phyloP scores from a whole-genome alignment of 2,113 vertebrate genomes.

The Otus sunia region DNA sequence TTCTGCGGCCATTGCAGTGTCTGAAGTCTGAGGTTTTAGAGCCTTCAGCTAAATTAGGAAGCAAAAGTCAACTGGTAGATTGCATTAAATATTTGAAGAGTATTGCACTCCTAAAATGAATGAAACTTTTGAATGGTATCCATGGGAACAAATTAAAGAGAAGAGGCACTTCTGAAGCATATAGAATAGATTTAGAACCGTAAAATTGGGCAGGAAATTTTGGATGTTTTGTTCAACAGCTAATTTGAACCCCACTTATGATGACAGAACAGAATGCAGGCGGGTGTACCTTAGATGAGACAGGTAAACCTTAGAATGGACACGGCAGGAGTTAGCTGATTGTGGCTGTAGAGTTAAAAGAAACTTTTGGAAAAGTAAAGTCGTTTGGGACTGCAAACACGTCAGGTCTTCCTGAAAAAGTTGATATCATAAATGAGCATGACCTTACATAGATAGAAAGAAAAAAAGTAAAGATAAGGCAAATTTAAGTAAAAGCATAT shows the following conservation, averaged over 20 bases:
- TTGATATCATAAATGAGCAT: not conserved
- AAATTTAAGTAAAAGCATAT: not conserved
- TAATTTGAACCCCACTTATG: not conserved
- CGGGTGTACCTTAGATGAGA: not conserved
- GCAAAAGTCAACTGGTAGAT: constrained; percentile 22
- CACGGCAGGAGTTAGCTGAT: not conserved
- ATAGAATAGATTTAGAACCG: constrained; percentile 5
- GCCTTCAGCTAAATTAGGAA: constrained; percentile 2
- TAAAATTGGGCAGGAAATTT: not conserved
- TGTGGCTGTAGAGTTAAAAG: not conserved
- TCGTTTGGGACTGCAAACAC: not conserved
- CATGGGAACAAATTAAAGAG: constrained; percentile 60
- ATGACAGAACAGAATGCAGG: not conserved
- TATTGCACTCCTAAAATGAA: not conserved
- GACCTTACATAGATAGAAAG: not conserved
- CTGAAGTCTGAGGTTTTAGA: not conserved
- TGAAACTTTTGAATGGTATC: constrained; percentile 51
- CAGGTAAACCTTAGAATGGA: not conserved
- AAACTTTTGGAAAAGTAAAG: not conserved
- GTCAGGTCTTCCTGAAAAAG: not conserved
- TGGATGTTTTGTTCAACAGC: not conserved
- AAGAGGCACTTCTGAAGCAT: not conserved
- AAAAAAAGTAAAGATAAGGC: not conserved
- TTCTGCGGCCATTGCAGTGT: not conserved
- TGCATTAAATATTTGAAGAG: not conserved